phyloP scores from a whole-genome alignment of 1,140 invertebrate species.

The Pissodes strobi region DNA sequence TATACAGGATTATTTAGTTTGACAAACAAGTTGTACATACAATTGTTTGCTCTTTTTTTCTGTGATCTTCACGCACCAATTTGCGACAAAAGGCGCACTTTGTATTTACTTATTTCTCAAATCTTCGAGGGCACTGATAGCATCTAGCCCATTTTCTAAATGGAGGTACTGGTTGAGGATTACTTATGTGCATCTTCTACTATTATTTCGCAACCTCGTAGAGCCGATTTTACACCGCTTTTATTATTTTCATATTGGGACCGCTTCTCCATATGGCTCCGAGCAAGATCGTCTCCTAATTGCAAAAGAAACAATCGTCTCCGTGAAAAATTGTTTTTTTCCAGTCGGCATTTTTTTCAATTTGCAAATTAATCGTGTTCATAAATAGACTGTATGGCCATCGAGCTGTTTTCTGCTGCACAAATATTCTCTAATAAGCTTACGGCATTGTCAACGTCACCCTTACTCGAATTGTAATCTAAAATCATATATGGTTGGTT shows the following conservation, averaged over 20 bases:
- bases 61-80: conserved; percentile 22
- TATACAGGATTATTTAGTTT: no score
- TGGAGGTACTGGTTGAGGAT: neutral
- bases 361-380: conserved; percentile 35
- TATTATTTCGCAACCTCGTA: conserved; percentile 21
- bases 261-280: conserved; percentile 15
- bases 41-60: neutral
- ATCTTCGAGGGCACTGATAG: conserved; percentile 14
- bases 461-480: conserved; percentile 32
- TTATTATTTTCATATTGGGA: conserved; percentile 21
- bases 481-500: conserved; percentile 23
- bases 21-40: neutral
- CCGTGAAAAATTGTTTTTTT: conserved; percentile 16
- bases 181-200: neutral
- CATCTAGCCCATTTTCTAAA: conserved; percentile 22
- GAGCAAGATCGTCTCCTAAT: conserved; percentile 20
- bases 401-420: conserved; percentile 28
- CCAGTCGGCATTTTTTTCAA: conserved; percentile 33
- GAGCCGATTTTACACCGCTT: conserved; percentile 8
- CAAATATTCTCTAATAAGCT: conserved; percentile 30
- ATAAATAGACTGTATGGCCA: conserved; percentile 37
- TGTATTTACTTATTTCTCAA: conserved; percentile 15
- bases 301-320: conserved; percentile 22
- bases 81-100: conserved; percentile 19
- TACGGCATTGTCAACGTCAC: conserved; percentile 26